Conservation (phyloP, 2,888 invertebrate genomes). For the Melolontha melolontha region DNA sequence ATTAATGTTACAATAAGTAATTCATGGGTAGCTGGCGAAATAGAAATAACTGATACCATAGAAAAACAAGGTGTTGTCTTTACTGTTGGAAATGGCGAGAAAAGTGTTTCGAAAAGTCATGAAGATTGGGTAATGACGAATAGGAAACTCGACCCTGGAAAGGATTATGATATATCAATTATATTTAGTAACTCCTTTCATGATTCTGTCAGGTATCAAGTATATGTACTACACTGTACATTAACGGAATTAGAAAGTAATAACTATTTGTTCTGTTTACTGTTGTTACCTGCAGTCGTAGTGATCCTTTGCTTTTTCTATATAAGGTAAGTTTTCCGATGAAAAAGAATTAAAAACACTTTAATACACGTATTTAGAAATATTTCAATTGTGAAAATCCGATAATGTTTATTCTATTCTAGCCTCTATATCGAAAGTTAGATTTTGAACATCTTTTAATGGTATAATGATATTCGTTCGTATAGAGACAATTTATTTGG, state of each 20-base stretch:
- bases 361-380: too few relatives aligned
- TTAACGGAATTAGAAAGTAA: neutral
- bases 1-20: neutral
- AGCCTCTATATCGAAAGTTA: too few relatives aligned
- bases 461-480: too few relatives aligned
- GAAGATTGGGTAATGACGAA: slow-evolving; percentile 38
- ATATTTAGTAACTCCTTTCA: slow-evolving; percentile 13
- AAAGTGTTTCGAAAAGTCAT: slow-evolving; percentile 8
- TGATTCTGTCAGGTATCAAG: neutral
- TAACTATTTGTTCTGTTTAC: slow-evolving; percentile 36
- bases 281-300: slow-evolving; percentile 44
- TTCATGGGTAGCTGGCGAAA: slow-evolving; percentile 40
- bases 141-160: slow-evolving; percentile 43
- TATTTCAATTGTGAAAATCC: too few relatives aligned
- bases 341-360: too few relatives aligned
- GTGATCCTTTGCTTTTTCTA: slow-evolving; percentile 5
- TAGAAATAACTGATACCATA: neutral
- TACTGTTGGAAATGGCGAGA: slow-evolving; percentile 27
- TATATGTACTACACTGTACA: neutral
- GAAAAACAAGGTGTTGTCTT: slow-evolving; percentile 11
- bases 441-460: too few relatives aligned
- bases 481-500: too few relatives aligned
- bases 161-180: slow-evolving; percentile 4
- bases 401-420: too few relatives aligned
- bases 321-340: slow-evolving; percentile 13